Percentiles rank a stretch among this genome's conserved stretches.
Conservation (phyloP, 1,140 invertebrate genomes). For the Catajapyx aquilonaris region DNA sequence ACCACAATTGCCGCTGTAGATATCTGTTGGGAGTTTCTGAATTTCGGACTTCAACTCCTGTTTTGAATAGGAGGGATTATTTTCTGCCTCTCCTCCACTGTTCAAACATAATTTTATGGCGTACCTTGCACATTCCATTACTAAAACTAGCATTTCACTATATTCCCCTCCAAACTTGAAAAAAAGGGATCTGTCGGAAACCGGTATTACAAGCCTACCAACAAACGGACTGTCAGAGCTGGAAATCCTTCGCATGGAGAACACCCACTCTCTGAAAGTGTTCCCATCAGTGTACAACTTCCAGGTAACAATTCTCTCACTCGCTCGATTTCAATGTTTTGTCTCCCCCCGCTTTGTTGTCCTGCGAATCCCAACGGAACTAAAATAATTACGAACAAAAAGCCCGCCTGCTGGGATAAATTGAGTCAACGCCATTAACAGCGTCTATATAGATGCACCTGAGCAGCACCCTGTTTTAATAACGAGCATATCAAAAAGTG, state of each 20-base stretch:
- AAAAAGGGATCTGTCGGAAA: slow-evolving; percentile 33
- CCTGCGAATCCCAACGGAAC: too few relatives aligned
- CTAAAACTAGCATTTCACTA: background rate
- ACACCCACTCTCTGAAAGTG: slow-evolving; percentile 23
- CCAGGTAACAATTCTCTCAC: too few relatives aligned
- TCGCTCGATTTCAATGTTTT: too few relatives aligned
- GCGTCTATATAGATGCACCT: background rate
- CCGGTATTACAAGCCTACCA: slow-evolving; percentile 26
- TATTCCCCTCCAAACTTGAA: too few relatives aligned
- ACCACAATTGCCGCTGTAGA: too few relatives aligned
- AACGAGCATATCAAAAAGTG: too few relatives aligned
- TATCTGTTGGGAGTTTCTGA: background rate
- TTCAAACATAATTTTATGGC: background rate
- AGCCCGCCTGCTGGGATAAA: too few relatives aligned
- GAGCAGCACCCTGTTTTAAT: too few relatives aligned
- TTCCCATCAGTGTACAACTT: slow-evolving; percentile 32
- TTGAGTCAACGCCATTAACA: background rate
- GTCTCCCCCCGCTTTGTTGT: too few relatives aligned
- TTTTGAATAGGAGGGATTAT: slow-evolving; percentile 2
- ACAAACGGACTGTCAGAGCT: slow-evolving; percentile 25
- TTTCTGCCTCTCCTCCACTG: background rate
- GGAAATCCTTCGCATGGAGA: slow-evolving; percentile 21
- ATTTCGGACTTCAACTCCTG: background rate
- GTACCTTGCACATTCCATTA: slow-evolving; percentile 1
- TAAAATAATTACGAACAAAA: too few relatives aligned